phyloP scores from a whole-genome alignment of 2,113 vertebrate species.

The Thamnaconus septentrionalis region DNA sequence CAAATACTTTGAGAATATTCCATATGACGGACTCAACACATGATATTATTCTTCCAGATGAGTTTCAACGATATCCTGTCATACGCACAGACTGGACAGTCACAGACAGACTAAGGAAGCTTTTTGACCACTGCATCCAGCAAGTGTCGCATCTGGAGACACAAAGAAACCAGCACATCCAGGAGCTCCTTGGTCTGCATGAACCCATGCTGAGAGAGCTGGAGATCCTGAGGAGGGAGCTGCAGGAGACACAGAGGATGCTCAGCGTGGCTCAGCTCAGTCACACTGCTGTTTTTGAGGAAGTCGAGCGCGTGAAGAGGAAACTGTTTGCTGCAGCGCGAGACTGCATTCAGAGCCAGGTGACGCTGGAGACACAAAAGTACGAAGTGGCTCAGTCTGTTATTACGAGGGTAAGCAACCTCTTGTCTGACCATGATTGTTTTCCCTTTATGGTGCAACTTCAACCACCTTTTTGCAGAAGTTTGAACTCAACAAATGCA shows the following conservation, averaged over 20 bases:
- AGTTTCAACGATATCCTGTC: background rate
- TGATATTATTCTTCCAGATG: background rate
- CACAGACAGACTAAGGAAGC: conserved; percentile 39
- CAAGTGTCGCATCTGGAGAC: conserved; percentile 80
- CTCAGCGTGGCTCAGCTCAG: conserved; percentile 82
- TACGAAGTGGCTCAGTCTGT: conserved; percentile 83
- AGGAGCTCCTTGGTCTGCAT: conserved; percentile 77
- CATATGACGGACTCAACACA: conserved; percentile 10
- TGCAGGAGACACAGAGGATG: conserved; percentile 71
- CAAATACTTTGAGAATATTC: conserved; percentile 1
- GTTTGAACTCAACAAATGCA: background rate
- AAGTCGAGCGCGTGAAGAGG: conserved; percentile 82
- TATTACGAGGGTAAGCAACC: conserved; percentile 56
- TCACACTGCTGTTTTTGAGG: conserved; percentile 76
- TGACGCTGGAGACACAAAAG: conserved; percentile 78
- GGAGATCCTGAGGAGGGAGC: conserved; percentile 77
- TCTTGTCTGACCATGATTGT: background rate
- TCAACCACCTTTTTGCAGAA: background rate
- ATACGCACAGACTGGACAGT: conserved; percentile 7
- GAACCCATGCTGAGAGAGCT: conserved; percentile 82
- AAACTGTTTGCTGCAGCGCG: conserved; percentile 84
- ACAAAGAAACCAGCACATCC: conserved; percentile 79
- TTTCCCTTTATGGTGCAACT: too few species aligned
- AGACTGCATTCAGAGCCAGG: conserved; percentile 86
- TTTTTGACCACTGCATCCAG: conserved; percentile 76